These are phyloP conservation scores for Iselma pallidipennis DNA, from an alignment of 2,888 invertebrate genomes.

Conservation along the genomic window DNA sequence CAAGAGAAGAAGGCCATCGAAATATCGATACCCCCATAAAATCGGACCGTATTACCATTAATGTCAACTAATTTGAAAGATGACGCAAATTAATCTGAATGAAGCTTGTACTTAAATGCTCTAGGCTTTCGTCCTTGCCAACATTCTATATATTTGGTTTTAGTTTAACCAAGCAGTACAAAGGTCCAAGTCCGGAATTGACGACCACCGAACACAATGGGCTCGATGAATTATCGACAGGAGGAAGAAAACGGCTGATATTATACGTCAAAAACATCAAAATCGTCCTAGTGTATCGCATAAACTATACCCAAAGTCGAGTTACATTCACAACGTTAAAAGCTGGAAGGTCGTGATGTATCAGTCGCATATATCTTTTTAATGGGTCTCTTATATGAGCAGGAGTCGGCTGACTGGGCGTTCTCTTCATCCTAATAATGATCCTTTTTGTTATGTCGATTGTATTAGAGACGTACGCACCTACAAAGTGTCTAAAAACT, in stretches of 20 bases:
- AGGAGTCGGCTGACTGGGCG: conserved; percentile 17
- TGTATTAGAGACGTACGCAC: neutral
- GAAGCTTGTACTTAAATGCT: too few species aligned
- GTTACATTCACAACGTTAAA: neutral
- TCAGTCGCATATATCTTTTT: conserved; percentile 23
- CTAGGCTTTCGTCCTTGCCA: too few species aligned
- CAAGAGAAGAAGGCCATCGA: too few species aligned
- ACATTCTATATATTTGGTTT: too few species aligned
- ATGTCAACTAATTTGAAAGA: too few species aligned
- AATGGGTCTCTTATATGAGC: conserved; percentile 19
- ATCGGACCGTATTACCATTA: too few species aligned
- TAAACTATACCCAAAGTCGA: neutral
- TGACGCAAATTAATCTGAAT: too few species aligned
- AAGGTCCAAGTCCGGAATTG: too few species aligned
- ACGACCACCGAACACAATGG: too few species aligned
- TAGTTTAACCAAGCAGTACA: too few species aligned
- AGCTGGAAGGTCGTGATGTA: conserved; percentile 14
- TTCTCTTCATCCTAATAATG: neutral
- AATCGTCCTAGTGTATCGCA: neutral
- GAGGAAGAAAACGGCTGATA: neutral
- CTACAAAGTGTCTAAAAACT: too few species aligned
- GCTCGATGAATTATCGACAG: neutral
- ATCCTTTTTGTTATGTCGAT: neutral
- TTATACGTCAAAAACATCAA: neutral
- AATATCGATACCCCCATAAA: too few species aligned